Evolutionary conservation across 2,888 invertebrate genomes (phyloP), one percentile per base, ranked within the genome.

Genomic region (Troides oblongomaculatus): DNA sequence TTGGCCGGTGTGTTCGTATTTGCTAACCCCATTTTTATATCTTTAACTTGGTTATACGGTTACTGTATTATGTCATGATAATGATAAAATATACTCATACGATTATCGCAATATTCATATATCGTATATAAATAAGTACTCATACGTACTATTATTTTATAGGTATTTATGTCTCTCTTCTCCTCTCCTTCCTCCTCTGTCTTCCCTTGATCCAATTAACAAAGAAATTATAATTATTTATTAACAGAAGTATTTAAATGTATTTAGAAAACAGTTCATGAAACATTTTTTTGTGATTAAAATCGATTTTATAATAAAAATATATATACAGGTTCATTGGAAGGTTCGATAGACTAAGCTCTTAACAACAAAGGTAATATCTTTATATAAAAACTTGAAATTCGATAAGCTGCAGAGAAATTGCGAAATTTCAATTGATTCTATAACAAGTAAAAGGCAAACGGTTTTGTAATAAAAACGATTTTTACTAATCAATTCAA

Each of bases 11-110:
- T 25, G 12, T 61, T 57, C 25, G 62, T 69, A 61, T 65, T 65
- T 36, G 57, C 57, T 71, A 67, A 68, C 70, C 70, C 64, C 67
- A 25, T 71, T 71, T 71, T 68, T 71, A 70, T 71, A 71, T 67
- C 64, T 56, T 14, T 46, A 63, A 60, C 63, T 70, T 70, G 67
- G 67, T 67, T 67, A 71, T 62, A 64, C 70, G 70, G 67, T 71
- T 67, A 68, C 64, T 67, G 39, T 71, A 64, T 68, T 64, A 68
- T 67, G 64, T 66, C 60, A 66, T 17, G 56, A 70, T 70, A 66
- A 39, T 53, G 70, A 71, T 67, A 64, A 68, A 46, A 50, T 23
- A 59, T 59, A 63, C 23, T 18, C 21, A 62, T 66, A 58, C 30
- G 21, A 43, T 62, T 70, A 57, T 62, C 18, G 30, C 36, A 46